These are phyloP conservation scores for Cerastis leucographa DNA, from an alignment of 2,888 invertebrate species.

Conservation along the genomic window DNA sequence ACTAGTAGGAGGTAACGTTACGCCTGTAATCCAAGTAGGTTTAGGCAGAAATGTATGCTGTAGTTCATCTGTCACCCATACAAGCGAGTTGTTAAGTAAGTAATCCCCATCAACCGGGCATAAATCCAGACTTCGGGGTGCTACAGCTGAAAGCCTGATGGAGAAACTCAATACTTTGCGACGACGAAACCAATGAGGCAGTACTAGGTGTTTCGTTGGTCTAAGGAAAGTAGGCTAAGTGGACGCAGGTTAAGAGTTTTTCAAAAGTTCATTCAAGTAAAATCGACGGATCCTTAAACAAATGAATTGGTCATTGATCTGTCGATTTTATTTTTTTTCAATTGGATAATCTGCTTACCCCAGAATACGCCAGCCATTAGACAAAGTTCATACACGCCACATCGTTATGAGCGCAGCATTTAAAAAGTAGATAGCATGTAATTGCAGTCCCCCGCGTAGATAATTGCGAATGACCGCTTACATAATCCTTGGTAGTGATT, in stretches of 20 bases:
- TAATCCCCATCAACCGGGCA: too few species aligned
- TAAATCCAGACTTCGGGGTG: neutral
- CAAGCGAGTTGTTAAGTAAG: too few species aligned
- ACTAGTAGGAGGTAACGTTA: neutral
- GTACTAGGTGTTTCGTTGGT: neutral
- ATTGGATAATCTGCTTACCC: neutral
- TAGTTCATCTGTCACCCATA: too few species aligned
- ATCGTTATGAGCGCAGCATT: slow-evolving; percentile 45
- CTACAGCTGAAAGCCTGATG: neutral
- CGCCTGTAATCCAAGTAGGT: neutral
- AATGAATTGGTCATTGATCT: too few species aligned
- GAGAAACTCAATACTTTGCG: neutral
- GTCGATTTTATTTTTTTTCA: too few species aligned
- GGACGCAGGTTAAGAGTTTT: too few species aligned
- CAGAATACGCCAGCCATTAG: slow-evolving; percentile 3
- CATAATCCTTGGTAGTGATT: slow-evolving; percentile 50
- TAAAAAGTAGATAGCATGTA: slow-evolving; percentile 57
- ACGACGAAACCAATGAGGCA: neutral
- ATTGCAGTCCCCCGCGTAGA: slow-evolving; percentile 51
- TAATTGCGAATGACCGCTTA: slow-evolving; percentile 61
- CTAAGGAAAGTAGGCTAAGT: too few species aligned
- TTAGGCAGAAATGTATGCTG: neutral
- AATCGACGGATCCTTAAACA: too few species aligned
- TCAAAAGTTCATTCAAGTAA: too few species aligned
- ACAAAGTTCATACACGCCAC: slow-evolving; percentile 15